A percentile compares a stretch with the other conserved stretches of the same genome.
These are phyloP conservation scores for Mionectes macconnelli DNA, from an alignment of 2,113 vertebrate genomes.

Conservation along the genomic window DNA sequence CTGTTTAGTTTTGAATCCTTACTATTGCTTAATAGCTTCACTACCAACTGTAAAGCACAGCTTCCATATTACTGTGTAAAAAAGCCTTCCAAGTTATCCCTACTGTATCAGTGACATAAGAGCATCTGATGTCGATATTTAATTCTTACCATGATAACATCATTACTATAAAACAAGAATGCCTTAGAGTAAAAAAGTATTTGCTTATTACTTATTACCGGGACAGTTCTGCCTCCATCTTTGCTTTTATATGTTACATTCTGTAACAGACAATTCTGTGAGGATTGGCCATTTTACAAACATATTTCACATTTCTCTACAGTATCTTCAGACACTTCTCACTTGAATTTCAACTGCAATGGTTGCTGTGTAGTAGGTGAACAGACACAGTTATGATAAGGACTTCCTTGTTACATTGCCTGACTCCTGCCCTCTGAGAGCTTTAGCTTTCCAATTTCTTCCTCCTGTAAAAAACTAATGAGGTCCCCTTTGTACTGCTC, in stretches of 20 bases:
- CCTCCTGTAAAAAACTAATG: slow-evolving; percentile 9
- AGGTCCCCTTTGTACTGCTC: neutral
- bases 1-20: neutral
- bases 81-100: neutral
- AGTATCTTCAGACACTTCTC: neutral
- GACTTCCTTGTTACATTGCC: neutral
- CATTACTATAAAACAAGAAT: neutral
- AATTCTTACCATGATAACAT: neutral
- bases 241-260: neutral
- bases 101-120: neutral
- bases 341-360: neutral
- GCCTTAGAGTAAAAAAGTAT: neutral
- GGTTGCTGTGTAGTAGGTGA: neutral
- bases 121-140: neutral
- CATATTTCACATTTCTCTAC: neutral
- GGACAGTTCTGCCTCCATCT: neutral
- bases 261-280: neutral
- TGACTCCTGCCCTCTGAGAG: slow-evolving; percentile 30
- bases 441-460: neutral
- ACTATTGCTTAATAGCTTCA: neutral
- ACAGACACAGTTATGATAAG: neutral
- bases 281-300: neutral
- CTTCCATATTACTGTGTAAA: neutral
- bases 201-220: neutral
- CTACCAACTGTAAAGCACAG: neutral